phyloP scores from a whole-genome alignment of 1,140 invertebrate genomes.

The Zaprionus gabonicus region DNA sequence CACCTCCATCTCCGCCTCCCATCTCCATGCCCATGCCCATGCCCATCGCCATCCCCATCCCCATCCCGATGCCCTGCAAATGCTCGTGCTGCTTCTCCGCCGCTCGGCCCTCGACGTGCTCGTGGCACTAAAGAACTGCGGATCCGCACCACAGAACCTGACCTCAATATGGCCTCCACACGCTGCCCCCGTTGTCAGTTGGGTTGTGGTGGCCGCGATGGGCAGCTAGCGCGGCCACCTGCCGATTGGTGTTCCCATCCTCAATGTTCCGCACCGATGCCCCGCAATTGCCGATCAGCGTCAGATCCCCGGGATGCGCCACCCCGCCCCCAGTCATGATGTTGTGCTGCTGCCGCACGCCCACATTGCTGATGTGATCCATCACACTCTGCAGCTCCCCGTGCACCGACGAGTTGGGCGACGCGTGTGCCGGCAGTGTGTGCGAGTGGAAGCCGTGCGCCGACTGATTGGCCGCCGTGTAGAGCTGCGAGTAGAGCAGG shows the following conservation, averaged over 20 bases:
- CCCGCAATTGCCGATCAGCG: conserved; percentile 87
- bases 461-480: conserved; percentile 91
- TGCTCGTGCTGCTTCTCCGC: conserved; percentile 69
- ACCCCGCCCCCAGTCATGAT: conserved; percentile 85
- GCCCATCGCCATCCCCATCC: conserved; percentile 28
- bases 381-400: conserved; percentile 89
- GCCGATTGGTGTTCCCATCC: conserved; percentile 84
- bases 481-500: conserved; percentile 92
- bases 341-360: conserved; percentile 85
- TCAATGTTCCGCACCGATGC: conserved; percentile 87
- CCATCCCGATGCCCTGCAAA: conserved; percentile 17
- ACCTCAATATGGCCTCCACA: conserved; percentile 87
- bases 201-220: conserved; percentile 87
- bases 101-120: conserved; percentile 60
- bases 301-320: conserved; percentile 85
- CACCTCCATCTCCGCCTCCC: background rate
- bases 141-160: conserved; percentile 84
- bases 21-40: conserved; percentile 11
- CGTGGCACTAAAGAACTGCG: conserved; percentile 83
- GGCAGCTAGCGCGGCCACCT: conserved; percentile 86
- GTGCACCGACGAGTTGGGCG: conserved; percentile 86
- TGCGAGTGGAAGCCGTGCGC: conserved; percentile 90
- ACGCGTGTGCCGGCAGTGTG: conserved; percentile 87
- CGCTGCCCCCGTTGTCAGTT: conserved; percentile 88
- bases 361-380: conserved; percentile 88